These are phyloP conservation scores for Calidris pygmaea DNA, from an alignment of 2,113 vertebrate species.

Conservation along the genomic window DNA sequence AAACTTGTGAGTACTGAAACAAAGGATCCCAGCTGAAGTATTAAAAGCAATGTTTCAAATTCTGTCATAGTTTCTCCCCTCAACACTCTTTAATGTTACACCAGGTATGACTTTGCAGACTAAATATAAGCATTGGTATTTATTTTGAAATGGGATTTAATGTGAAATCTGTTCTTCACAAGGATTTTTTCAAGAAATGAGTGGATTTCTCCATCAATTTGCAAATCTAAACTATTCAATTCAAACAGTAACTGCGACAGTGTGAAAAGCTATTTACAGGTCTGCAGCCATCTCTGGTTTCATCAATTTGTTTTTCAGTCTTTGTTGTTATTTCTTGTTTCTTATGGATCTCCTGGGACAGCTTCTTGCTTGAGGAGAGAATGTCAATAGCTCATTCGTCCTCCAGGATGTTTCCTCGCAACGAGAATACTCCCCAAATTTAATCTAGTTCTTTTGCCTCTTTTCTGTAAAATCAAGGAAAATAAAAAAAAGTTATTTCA, in stretches of 20 bases:
- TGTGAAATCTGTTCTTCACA: conserved; percentile 5
- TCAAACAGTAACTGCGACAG: conserved; percentile 42
- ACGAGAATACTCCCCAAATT: conserved; percentile 59
- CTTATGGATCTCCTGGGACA: conserved; percentile 74
- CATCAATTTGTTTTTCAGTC: conserved; percentile 77
- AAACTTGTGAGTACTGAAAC: conserved; percentile 41
- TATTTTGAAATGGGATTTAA: conserved; percentile 19
- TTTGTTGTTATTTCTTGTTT: conserved; percentile 74
- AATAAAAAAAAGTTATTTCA: conserved; percentile 44
- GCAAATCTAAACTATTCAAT: conserved; percentile 67
- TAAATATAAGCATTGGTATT: neutral
- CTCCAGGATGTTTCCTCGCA: conserved; percentile 68
- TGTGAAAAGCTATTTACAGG: conserved; percentile 70
- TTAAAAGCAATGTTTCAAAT: conserved; percentile 45
- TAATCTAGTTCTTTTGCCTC: conserved; percentile 69
- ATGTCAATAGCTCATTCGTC: conserved; percentile 74
- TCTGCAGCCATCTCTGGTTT: conserved; percentile 72
- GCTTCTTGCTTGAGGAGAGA: conserved; percentile 72
- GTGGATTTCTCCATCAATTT: conserved; percentile 64
- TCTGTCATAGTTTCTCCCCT: neutral
- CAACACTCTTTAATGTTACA: neutral
- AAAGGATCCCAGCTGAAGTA: conserved; percentile 40
- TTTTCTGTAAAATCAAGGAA: conserved; percentile 33
- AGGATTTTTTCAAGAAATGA: conserved; percentile 42
- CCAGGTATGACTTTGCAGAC: neutral